phyloP scores from a whole-genome alignment of 2,113 vertebrate genomes.

The Cardinalis cardinalis region DNA sequence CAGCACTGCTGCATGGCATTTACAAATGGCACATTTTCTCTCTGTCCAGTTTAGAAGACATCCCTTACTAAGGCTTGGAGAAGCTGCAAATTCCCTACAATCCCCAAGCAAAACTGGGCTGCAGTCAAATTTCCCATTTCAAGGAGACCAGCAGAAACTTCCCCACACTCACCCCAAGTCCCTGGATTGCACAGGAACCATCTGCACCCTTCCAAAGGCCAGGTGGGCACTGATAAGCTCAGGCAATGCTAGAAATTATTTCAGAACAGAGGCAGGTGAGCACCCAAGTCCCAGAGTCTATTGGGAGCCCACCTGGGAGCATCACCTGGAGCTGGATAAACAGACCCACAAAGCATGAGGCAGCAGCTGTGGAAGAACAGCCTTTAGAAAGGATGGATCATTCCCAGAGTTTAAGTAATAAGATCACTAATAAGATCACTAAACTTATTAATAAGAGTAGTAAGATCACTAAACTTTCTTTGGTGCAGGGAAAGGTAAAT shows the following conservation, averaged over 20 bases:
- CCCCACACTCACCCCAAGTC: fast-evolving
- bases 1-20: background rate
- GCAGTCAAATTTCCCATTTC: background rate
- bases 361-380: background rate
- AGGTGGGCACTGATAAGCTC: background rate
- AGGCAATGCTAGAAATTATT: background rate
- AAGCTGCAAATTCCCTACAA: background rate
- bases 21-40: background rate
- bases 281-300: no score
- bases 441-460: background rate
- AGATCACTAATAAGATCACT: background rate
- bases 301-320: fast-evolving
- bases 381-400: background rate
- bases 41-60: background rate
- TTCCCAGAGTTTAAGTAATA: background rate
- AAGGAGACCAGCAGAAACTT: background rate
- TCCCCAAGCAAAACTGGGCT: background rate
- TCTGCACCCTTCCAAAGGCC: background rate
- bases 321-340: background rate
- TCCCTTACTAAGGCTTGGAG: background rate
- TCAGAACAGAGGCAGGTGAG: background rate
- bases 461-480: background rate
- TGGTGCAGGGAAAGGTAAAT: background rate
- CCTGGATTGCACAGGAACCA: no score
- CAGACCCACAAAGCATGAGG: background rate